These are phyloP conservation scores for Anorthoa munda DNA, from an alignment of 2,888 invertebrate species.

Conservation along the genomic window DNA sequence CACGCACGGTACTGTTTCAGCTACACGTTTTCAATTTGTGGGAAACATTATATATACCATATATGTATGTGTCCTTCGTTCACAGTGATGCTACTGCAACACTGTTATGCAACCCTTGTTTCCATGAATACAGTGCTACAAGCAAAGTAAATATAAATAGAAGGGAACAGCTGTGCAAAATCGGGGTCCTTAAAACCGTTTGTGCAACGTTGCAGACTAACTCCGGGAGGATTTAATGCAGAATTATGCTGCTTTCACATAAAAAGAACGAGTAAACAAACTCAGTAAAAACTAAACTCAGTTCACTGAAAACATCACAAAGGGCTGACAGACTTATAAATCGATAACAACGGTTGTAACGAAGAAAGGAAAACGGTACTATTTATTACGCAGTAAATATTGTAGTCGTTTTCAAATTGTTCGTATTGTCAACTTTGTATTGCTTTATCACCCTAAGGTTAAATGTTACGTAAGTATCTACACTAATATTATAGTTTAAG, in stretches of 20 bases:
- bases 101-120: not conserved
- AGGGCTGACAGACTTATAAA: slow-evolving; percentile 27
- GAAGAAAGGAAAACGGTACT: slow-evolving; percentile 8
- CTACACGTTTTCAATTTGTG: not conserved
- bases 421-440: not conserved
- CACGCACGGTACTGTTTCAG: not conserved
- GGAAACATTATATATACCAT: not conserved
- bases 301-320: slow-evolving; percentile 22
- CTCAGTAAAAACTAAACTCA: slow-evolving; percentile 12
- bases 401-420: slow-evolving; percentile 6
- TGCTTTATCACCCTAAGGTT: not conserved
- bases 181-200: not conserved
- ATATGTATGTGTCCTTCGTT: too few species aligned
- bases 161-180: not conserved
- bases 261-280: slow-evolving; percentile 22
- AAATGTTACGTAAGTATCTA: not conserved
- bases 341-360: slow-evolving; percentile 35
- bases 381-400: slow-evolving; percentile 7
- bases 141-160: not conserved
- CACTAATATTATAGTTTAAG: not conserved
- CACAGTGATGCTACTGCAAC: not conserved
- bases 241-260: slow-evolving; percentile 22
- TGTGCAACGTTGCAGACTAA: slow-evolving; percentile 8
- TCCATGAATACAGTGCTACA: not conserved
- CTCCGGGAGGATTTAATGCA: not conserved